Percentiles rank a stretch among this genome's conserved stretches.
These are phyloP conservation scores for Malurus alboscapulatus DNA, from an alignment of 2,113 vertebrate genomes.

Conservation along the genomic window DNA sequence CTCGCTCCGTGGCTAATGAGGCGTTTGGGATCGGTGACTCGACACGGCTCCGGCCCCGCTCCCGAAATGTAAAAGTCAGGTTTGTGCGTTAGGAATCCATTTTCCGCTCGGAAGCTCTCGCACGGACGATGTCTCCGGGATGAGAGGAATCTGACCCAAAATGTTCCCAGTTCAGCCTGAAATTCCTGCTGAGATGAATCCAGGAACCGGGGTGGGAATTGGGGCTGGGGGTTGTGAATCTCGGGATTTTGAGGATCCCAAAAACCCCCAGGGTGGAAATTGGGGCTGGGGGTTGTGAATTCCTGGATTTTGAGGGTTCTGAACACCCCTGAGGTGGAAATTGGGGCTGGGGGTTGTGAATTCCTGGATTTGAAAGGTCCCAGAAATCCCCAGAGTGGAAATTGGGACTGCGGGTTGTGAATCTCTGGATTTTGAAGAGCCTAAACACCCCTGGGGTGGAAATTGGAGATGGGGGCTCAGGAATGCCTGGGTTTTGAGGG, in stretches of 20 bases:
- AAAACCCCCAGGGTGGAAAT: fast-evolving
- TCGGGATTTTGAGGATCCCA: fast-evolving
- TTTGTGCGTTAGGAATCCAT: background rate
- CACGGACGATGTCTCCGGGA: background rate
- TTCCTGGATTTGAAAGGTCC: fast-evolving
- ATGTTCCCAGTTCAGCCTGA: background rate
- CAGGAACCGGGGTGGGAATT: background rate
- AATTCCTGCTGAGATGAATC: background rate
- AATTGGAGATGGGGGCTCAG: too few species aligned
- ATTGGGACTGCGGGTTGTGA: background rate
- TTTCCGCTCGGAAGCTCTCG: background rate
- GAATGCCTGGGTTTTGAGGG: too few species aligned
- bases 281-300: too few species aligned
- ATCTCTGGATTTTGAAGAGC: background rate
- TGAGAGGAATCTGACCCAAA: background rate
- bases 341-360: background rate
- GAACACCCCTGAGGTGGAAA: fast-evolving
- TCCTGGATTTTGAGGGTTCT: fast-evolving
- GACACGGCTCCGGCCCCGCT: background rate
- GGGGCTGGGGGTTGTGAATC: fast-evolving
- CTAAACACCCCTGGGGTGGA: fast-evolving
- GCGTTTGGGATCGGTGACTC: slow-evolving; percentile 21
- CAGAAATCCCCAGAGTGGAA: too few species aligned
- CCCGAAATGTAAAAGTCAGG: background rate
- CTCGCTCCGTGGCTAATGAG: background rate